These are phyloP conservation scores for Erebia aethiops DNA, from an alignment of 2,888 invertebrate genomes.

Conservation along the genomic window DNA sequence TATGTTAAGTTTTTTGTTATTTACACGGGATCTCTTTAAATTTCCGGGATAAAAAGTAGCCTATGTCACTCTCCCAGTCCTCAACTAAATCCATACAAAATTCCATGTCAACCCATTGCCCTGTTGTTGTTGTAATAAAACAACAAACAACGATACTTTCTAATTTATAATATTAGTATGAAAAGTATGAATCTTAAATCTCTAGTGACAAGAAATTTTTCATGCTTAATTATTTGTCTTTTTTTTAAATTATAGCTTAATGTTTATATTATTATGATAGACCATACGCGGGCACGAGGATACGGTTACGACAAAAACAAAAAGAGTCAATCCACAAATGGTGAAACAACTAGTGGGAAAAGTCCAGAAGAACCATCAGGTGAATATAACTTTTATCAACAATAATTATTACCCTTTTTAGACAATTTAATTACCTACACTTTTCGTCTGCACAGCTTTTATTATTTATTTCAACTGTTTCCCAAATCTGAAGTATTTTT, in stretches of 20 bases:
- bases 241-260: not conserved
- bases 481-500: not conserved
- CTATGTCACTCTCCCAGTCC: too few relatives aligned
- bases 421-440: not conserved
- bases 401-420: not conserved
- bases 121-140: too few relatives aligned
- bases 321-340: slow-evolving; percentile 58
- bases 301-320: slow-evolving; percentile 69
- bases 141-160: too few relatives aligned
- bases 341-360: slow-evolving; percentile 53
- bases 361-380: slow-evolving; percentile 66
- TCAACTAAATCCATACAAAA: too few relatives aligned
- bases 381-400: slow-evolving; percentile 36
- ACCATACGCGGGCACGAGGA: slow-evolving; percentile 66
- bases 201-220: too few relatives aligned
- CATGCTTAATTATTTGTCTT: too few relatives aligned
- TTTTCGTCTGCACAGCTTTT: slow-evolving; percentile 2
- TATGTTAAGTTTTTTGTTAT: too few relatives aligned
- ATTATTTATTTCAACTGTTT: slow-evolving; percentile 14
- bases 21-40: too few relatives aligned
- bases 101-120: too few relatives aligned
- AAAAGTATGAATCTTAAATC: too few relatives aligned
- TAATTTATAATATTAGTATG: too few relatives aligned
- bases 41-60: too few relatives aligned
- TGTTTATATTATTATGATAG: slow-evolving; percentile 46